Base-by-base conservation (phyloP, 2,797 vertebrate genomes). In the Bradypus variegatus region DNA sequence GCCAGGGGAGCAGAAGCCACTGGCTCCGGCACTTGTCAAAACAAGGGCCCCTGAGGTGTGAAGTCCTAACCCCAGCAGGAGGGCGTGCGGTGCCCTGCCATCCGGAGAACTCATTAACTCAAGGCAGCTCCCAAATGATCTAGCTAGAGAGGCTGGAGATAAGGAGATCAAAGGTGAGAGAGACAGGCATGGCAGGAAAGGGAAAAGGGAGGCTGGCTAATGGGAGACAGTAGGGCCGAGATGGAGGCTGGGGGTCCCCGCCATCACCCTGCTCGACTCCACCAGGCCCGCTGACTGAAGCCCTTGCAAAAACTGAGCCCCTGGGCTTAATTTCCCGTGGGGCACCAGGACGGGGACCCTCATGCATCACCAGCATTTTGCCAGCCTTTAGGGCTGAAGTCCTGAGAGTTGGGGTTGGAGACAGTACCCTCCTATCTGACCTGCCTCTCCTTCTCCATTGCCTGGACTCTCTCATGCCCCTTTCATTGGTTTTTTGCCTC, bases 21-120 rank as follows among this genome's bases (percentile, higher is more conserved):
- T 36, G 58, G 93, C 79, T 73, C 84, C 14, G 94, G 97, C 96
- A 97, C 97, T 96, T 97, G 97, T 97, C 95, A 96, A 97, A 97
- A 97, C 96, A 97, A 84, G 94, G 93, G 83, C 83, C 83, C 77
- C 75, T 2, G 58, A 94, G 92, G 96, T 95, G 96, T 94, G 94
- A 97, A 96, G 93, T 41, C 90, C 92, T 95, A 64, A n/a, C 91
- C 95, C 95, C 94, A 92, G 91, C 29, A 0, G 93, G 94, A 82
- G 90, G 53, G 67, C 18, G 2, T 70, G 86, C 70, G 78, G 94
- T n/a, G 93, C 86, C 86, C 69, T 82, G 88, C 25, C 0, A 81
- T 64, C 95, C 45, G 94, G 92, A 96, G 95, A 96, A 95, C 95
- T 96, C 95, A 92, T 96, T 96, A 96, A 90, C 94, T 86, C 9